Evolutionary conservation across 2,797 vertebrate genomes (phyloP), one percentile per base, ranked within the genome.

Genomic region (Otus scops): DNA sequence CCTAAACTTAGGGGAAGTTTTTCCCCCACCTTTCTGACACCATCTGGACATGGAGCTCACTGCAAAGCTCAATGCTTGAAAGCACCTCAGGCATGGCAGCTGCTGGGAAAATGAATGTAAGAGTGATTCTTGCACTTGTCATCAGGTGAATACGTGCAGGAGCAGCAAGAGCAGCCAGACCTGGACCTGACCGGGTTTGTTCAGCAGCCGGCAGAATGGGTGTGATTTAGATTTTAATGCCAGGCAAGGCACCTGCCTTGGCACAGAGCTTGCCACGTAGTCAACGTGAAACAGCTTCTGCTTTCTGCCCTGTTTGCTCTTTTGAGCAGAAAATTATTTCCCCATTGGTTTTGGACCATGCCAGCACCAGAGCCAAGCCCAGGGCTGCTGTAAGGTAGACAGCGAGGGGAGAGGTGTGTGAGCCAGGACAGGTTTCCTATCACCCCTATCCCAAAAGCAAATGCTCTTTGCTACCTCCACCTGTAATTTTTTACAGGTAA

Each of bases 361-460:
- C 4, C 50, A 76, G 61, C 39, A 28, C 26, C 13, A 4, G 6
- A 34, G 56, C 6, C 8, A 63, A 60, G 71, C 30, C 43, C 1
- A 1, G 34, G 51, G 65, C 34, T 51, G 38, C 38, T n/a, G 14
- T 13, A 12, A 0, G 9, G 53, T 26, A 19, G 22, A 32, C 26
- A 51, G 32, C 1, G 2, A 18, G 36, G n/a, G 15, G n/a, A 47
- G 74, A 36, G 27, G 23, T 18, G 17, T 1, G 0, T 10, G 34
- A 79, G 21, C 10, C 3, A 2, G 27, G 63, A 53, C 32, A 38
- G 12, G 3, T 34, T 89, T 71, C 36, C 57, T 56, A 19, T 13
- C 45, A 10, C 5, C 2, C 38, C 28, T 34, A 27, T 60, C 22
- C 19, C 9, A 9, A 10, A 26, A 89, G 38, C 6, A 43, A 70